Conservation (phyloP, 2,888 invertebrate species). For the Miltochrista miniata region DNA sequence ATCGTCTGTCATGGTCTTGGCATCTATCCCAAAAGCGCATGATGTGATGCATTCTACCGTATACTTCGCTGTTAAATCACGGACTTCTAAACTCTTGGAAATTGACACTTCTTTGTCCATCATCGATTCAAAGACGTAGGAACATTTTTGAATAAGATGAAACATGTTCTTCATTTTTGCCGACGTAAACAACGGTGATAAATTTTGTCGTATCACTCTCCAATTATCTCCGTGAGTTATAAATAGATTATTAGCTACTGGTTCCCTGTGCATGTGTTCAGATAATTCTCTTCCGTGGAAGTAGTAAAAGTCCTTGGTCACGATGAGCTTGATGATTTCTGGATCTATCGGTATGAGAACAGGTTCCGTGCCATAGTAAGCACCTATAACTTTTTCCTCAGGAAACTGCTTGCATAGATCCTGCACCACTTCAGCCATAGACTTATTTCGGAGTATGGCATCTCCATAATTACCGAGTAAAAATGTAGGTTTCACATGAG, state of each 20-base stretch:
- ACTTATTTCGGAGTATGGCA: constrained; percentile 18
- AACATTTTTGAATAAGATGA: constrained; percentile 30
- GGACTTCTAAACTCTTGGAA: constrained; percentile 13
- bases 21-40: constrained; percentile 47
- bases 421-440: constrained; percentile 18
- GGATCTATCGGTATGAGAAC: constrained; percentile 48
- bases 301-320: constrained; percentile 49
- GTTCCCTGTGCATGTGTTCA: constrained; percentile 30
- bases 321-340: constrained; percentile 46
- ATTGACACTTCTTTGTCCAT: constrained; percentile 17
- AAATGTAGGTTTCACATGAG: constrained; percentile 8
- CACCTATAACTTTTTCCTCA: constrained; percentile 47
- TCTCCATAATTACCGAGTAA: constrained; percentile 38
- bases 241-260: constrained; percentile 21
- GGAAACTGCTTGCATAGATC: constrained; percentile 45
- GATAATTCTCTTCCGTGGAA: constrained; percentile 44
- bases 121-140: constrained; percentile 17
- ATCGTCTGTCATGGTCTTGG: constrained; percentile 37
- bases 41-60: constrained; percentile 28
- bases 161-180: constrained; percentile 40
- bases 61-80: constrained; percentile 14
- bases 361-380: constrained; percentile 47
- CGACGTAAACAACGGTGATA: constrained; percentile 36
- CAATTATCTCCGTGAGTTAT: constrained; percentile 26
- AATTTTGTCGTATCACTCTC: constrained; percentile 34